Conservation (phyloP, 2,888 invertebrate species). For the Drosophila borealis region DNA sequence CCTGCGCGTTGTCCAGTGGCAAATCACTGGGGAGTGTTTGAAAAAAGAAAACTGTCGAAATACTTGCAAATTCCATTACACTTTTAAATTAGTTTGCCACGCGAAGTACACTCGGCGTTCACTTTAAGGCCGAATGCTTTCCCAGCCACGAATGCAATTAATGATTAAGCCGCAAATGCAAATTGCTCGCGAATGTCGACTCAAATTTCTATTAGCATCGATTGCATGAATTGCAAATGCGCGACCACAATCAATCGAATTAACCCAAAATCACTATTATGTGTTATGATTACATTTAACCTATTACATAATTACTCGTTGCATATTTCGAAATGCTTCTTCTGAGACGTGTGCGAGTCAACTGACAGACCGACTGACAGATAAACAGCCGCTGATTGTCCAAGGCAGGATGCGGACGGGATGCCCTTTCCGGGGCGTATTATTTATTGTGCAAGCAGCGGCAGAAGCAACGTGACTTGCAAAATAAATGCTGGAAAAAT, state of each 20-base stretch:
- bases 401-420: neutral
- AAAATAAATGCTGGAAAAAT: slow-evolving; percentile 73
- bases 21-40: slow-evolving; percentile 21
- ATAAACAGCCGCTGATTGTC: slow-evolving; percentile 7
- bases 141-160: slow-evolving; percentile 57
- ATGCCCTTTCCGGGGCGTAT: slow-evolving; percentile 24
- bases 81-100: slow-evolving; percentile 76
- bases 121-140: slow-evolving; percentile 10
- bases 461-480: slow-evolving; percentile 69
- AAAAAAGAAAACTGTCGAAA: slow-evolving; percentile 40
- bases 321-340: slow-evolving; percentile 9
- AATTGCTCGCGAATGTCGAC: slow-evolving; percentile 21
- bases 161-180: slow-evolving; percentile 48
- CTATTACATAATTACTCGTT: slow-evolving; percentile 15
- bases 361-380: slow-evolving; percentile 12
- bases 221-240: slow-evolving; percentile 27
- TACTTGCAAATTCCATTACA: slow-evolving; percentile 69
- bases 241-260: slow-evolving; percentile 36
- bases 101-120: slow-evolving; percentile 8
- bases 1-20: slow-evolving; percentile 2
- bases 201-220: slow-evolving; percentile 33
- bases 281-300: slow-evolving; percentile 33
- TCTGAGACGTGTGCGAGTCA: neutral
- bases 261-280: slow-evolving; percentile 33
- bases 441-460: slow-evolving; percentile 59